Conservation (phyloP, 2,888 invertebrate species). For the Linnaemya tessellans region DNA sequence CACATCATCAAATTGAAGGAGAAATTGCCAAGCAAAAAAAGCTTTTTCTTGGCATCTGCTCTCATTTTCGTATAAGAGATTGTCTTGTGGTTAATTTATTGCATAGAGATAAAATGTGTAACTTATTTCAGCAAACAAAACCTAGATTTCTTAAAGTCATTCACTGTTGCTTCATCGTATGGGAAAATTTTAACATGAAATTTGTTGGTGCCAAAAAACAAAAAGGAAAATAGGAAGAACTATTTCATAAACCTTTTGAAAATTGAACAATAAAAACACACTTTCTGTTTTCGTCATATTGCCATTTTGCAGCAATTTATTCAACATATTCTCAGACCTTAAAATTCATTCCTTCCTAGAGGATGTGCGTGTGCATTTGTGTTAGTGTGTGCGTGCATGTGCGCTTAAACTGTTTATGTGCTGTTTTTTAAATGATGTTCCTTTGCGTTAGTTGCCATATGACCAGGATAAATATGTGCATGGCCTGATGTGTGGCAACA, state of each 20-base stretch:
- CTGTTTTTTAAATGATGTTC: slow-evolving; percentile 41
- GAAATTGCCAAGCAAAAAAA: slow-evolving; percentile 20
- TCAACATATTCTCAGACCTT: slow-evolving; percentile 62
- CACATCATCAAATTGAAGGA: slow-evolving; percentile 12
- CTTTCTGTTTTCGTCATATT: slow-evolving; percentile 29
- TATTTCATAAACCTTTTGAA: slow-evolving; percentile 23
- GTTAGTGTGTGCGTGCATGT: background rate
- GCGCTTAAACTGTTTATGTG: slow-evolving; percentile 21
- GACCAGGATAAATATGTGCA: background rate
- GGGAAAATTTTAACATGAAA: slow-evolving; percentile 37
- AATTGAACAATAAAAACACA: slow-evolving; percentile 16
- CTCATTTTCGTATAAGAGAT: slow-evolving; percentile 52
- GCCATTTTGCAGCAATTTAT: slow-evolving; percentile 60
- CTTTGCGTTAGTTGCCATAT: background rate
- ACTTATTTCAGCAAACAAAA: slow-evolving; percentile 43
- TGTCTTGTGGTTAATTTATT: slow-evolving; percentile 4
- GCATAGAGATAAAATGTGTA: background rate
- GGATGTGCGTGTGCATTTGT: background rate
- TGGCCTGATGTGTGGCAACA: background rate
- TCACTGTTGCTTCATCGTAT: slow-evolving; percentile 56
- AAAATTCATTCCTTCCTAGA: slow-evolving; percentile 30
- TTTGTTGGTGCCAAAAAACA: slow-evolving; percentile 15
- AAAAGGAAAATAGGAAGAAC: no score
- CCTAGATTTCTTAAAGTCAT: slow-evolving; percentile 60
- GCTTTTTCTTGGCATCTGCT: slow-evolving; percentile 22